These are phyloP conservation scores for Phenacoccus solenopsis DNA, from an alignment of 1,140 invertebrate genomes.

Conservation along the genomic window DNA sequence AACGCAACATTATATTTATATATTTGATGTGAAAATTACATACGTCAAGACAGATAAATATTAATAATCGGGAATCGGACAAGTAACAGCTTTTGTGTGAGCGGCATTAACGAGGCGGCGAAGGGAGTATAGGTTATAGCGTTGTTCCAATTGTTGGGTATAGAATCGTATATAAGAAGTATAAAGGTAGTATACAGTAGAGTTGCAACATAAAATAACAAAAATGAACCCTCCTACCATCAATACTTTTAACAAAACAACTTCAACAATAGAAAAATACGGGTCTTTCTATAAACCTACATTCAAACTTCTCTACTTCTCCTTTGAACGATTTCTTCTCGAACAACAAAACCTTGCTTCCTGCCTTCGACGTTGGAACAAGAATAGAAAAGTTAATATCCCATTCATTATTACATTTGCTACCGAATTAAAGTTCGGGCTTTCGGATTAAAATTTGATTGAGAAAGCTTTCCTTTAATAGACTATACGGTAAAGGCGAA, in stretches of 20 bases:
- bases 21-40: conserved; percentile 15
- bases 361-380: conserved; percentile 10
- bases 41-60: conserved; percentile 18
- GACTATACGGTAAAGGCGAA: neutral
- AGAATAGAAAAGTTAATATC: conserved; percentile 16
- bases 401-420: conserved; percentile 18
- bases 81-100: conserved; percentile 5
- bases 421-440: conserved; percentile 14
- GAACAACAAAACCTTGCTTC: conserved; percentile 14
- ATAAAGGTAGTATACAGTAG: conserved; percentile 11
- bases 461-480: conserved; percentile 12
- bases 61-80: conserved; percentile 17
- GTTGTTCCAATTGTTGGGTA: neutral
- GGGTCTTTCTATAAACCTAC: conserved; percentile 15
- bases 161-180: neutral
- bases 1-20: conserved; percentile 5
- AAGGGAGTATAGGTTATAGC: conserved; percentile 1
- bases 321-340: conserved; percentile 17
- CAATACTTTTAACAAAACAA: conserved; percentile 11
- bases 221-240: conserved; percentile 15
- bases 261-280: conserved; percentile 14
- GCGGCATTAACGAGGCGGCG: neutral
- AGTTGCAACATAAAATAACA: conserved; percentile 17
- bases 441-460: conserved; percentile 17
- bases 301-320: conserved; percentile 12